Base-by-base conservation (phyloP, 1,140 invertebrate species). In the Teleogryllus occipitalis region DNA sequence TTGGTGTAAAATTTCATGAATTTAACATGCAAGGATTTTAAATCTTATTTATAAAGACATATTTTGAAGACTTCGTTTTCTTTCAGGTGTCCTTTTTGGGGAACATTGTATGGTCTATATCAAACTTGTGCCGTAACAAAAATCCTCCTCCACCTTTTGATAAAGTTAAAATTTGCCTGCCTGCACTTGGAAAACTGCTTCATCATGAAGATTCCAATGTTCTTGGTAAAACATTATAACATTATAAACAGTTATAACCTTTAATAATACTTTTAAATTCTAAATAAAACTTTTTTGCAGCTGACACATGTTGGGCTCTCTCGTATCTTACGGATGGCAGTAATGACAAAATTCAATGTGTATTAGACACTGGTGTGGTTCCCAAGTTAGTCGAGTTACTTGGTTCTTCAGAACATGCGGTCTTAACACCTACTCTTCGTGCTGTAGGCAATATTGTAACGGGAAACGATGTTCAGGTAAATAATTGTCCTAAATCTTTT, bases 241-340 rank as follows among this genome's bases (percentile, higher is more conserved):
- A 73, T n/a, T n/a, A n/a, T n/a, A n/a, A n/a, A n/a, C n/a, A n/a
- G 74, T 75, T 8, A 18, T 75, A 75, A 8, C 8, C 49, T 54
- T 78, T 73, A 72, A 7, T 39, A 15, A 47, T n/a, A 75, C 10
- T 10, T 47, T 79, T n/a, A 48, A 8, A 15, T 75, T 77, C n/a
- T 76, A 15, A 65, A 80, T 27, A 72, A 39, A 5, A 79, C 27
- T 81, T 54, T 80, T 80, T 86, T 85, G 12, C 83, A 91, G 93
- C 96, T 76, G 97, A 99, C 87, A 92, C 96, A 10, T 98, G 97
- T 84, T 99, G 98, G 98, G 96, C 97, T 0, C 87, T 99, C 21
- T 98, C 97, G 0, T 99, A 99, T 85, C 87, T 99, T 7, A 98
- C 96, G 7, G 97, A 98, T 87, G 96, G 96, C 6, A 92, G 93